Evolutionary conservation across 2,797 vertebrate species (phyloP).

Genomic region (Anableps anableps): DNA sequence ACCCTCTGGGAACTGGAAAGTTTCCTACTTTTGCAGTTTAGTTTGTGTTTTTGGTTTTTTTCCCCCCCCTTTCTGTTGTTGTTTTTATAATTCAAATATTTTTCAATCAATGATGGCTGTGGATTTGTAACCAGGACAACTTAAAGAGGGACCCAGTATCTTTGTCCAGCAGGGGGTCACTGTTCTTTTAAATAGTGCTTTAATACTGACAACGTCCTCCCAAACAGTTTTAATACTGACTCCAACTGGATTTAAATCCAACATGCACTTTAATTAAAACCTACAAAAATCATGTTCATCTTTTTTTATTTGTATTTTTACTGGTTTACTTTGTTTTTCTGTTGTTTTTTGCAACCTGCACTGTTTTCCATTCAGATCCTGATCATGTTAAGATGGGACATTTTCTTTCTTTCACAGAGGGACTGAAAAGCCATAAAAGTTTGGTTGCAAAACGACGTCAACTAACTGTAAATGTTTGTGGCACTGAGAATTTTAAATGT

Average conservation of each 20-base stretch:
- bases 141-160: background rate
- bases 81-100: background rate
- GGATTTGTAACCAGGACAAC: background rate
- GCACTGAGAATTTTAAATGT: background rate
- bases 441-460: background rate
- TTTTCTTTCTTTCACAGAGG: background rate
- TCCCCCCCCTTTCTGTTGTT: background rate
- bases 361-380: background rate
- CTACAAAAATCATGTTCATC: background rate
- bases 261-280: slow-evolving; percentile 58
- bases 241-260: slow-evolving; percentile 3
- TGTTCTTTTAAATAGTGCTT: slow-evolving; percentile 6
- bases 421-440: background rate
- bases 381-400: background rate
- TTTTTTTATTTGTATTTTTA: background rate
- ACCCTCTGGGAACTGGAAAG: background rate
- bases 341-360: background rate
- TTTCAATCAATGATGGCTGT: no score
- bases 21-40: background rate
- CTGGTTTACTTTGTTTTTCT: background rate
- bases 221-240: slow-evolving; percentile 1
- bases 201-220: background rate
- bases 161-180: slow-evolving; percentile 18
- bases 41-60: background rate
- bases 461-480: background rate